Evolutionary conservation across 2,113 vertebrate species (phyloP), one percentile per base, ranked within the genome.

Genomic region (Oostethus manadensis): DNA sequence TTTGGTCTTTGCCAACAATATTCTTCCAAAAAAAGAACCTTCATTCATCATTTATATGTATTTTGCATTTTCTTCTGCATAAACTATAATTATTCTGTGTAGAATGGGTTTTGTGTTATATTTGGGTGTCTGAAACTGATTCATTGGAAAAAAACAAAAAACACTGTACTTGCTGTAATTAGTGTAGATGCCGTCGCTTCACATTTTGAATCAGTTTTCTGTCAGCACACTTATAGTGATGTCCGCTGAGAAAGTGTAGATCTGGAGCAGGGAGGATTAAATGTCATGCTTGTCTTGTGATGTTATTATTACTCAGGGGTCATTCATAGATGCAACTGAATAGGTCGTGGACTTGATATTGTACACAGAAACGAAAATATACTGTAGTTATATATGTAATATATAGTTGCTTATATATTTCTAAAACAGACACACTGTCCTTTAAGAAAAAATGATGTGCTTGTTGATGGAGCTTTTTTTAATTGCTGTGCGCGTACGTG

Each of bases 121-220:
- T 26, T 26, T 26, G 23, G 23, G 23, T 26, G 23, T 26, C 23
- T 26, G 23, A 5, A 26, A 26, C 23, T 3, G 23, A 26, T 26
- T 26, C 2, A 26, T 26, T 26, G 23, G 23, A 5, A 5, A 26
- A 26, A 26, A 26, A 26, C 2, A 2, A 5, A 26, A 26, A 26
- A 26, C 56, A 48, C 35, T 56, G 44, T 56, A 16, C 53, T 40
- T 62, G 5, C 59, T n/a, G 15, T 44, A 16, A 66, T 73, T 77
- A 62, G 74, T 74, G 40, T 79, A 74, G 69, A 73, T 79, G 70
- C 67, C 20, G 56, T 60, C 29, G 6, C 57, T 42, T 26, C 23
- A 22, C 26, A 40, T 62, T 23, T 42, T 23, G 42, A 46, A 61
- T 74, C 68, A 63, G 33, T 51, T 56, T 50, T 64, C 18, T 54